Evolutionary conservation across 2,797 vertebrate species (phyloP).

Genomic region (Phrynocephalus guinanensis): DNA sequence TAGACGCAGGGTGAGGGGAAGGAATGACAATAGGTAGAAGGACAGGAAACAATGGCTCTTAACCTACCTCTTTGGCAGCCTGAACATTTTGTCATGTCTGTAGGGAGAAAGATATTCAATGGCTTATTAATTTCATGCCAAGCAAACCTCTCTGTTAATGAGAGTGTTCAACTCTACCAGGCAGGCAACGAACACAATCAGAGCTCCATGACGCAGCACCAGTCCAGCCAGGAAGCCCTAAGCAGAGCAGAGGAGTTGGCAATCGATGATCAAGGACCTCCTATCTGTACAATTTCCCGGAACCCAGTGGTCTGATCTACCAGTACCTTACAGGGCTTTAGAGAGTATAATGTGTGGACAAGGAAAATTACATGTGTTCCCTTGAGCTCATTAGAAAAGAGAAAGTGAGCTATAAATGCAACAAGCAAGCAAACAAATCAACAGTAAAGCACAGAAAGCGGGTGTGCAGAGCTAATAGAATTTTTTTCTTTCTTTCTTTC

Average conservation of each 20-base stretch:
- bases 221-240: background rate
- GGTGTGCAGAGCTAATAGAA: background rate
- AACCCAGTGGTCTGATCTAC: background rate
- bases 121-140: conserved; percentile 29
- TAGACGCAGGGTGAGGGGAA: conserved; percentile 4
- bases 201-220: background rate
- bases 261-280: background rate
- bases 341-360: background rate
- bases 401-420: background rate
- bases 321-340: background rate
- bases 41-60: conserved; percentile 40
- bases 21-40: conserved; percentile 25
- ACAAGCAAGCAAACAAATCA: background rate
- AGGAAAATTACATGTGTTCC: background rate
- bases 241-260: background rate
- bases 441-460: background rate
- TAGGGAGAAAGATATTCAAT: conserved; percentile 61
- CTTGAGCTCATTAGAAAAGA: background rate
- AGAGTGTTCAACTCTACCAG: conserved; percentile 38
- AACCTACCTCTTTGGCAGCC: conserved; percentile 90
- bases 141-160: background rate
- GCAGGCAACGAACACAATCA: conserved; percentile 17
- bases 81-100: conserved; percentile 88
- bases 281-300: background rate
- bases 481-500: too few relatives aligned